Conservation (phyloP, 2,797 vertebrate genomes). For the Sebastes trivittatus region DNA sequence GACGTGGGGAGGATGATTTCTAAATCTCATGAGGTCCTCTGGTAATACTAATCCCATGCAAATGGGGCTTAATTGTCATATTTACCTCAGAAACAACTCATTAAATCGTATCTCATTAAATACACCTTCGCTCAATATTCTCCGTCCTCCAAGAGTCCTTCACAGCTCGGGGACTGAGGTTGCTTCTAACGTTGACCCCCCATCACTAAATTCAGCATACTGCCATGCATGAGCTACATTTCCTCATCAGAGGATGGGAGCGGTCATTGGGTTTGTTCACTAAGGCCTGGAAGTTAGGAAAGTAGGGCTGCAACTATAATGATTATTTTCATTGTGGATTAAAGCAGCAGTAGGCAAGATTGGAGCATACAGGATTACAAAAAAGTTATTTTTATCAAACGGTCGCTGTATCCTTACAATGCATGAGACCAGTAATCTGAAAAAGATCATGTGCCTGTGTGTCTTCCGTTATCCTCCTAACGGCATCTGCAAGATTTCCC, state of each 20-base stretch:
- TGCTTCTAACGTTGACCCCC: too few relatives aligned
- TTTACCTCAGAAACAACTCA: neutral
- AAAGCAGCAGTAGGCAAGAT: too few relatives aligned
- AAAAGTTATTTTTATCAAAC: too few relatives aligned
- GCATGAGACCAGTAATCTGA: too few relatives aligned
- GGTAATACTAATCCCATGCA: neutral
- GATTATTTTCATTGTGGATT: too few relatives aligned
- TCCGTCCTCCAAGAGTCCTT: neutral
- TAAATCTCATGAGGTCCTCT: neutral
- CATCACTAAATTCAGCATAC: neutral
- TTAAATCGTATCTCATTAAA: neutral
- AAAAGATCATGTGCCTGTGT: too few relatives aligned
- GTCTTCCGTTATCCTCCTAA: too few relatives aligned
- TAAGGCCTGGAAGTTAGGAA: neutral
- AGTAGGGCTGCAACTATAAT: too few relatives aligned
- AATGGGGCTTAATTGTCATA: neutral
- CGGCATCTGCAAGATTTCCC: too few relatives aligned
- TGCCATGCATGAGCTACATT: neutral
- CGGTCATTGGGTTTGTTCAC: neutral
- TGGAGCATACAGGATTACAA: too few relatives aligned
- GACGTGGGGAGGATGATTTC: too few relatives aligned
- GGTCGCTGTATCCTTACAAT: accelerated
- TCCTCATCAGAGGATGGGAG: neutral
- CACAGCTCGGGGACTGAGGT: neutral
- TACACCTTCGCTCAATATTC: neutral